phyloP scores from a whole-genome alignment of 2,888 invertebrate genomes.

The Epicampocera succincta region DNA sequence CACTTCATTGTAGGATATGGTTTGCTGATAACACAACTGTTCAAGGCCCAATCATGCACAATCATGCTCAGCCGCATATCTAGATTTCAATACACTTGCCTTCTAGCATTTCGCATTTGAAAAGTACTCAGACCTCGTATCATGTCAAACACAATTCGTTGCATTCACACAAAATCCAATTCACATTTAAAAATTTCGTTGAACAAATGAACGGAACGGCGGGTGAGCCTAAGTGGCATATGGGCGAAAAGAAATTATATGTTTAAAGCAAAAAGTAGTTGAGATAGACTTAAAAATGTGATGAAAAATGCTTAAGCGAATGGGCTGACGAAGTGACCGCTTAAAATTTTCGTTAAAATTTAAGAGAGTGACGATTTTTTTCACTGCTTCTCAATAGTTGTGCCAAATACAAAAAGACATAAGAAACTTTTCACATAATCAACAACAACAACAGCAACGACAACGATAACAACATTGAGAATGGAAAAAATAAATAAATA shows the following conservation, averaged over 20 bases:
- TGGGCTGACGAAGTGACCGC: conserved; percentile 37
- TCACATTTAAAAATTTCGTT: conserved; percentile 1
- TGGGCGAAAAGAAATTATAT: not conserved
- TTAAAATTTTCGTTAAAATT: conserved; percentile 30
- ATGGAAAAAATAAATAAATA: conserved; percentile 34
- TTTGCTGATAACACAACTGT: not conserved
- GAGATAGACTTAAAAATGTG: conserved; percentile 7
- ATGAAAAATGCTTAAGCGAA: conserved; percentile 32
- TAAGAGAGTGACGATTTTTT: conserved; percentile 53
- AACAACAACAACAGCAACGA: conserved; percentile 37
- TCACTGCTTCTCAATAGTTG: conserved; percentile 18
- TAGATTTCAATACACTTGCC: conserved; percentile 14
- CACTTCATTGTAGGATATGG: not conserved
- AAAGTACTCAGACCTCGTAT: conserved; percentile 36
- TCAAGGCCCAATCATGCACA: conserved; percentile 16
- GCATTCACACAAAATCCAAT: conserved; percentile 22
- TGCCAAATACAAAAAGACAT: conserved; percentile 38
- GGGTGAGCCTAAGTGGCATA: not conserved
- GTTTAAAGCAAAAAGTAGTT: not conserved
- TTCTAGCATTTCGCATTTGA: conserved; percentile 11
- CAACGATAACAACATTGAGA: too few relatives aligned
- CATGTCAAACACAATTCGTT: conserved; percentile 40
- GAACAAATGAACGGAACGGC: conserved; percentile 16
- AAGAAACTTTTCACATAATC: conserved; percentile 48
- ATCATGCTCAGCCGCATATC: conserved; percentile 53